Evolutionary conservation across 92 coral and sea anemone genomes (phyloP), one percentile per base, ranked within the genome.

Genomic region (Porites divaricata): DNA sequence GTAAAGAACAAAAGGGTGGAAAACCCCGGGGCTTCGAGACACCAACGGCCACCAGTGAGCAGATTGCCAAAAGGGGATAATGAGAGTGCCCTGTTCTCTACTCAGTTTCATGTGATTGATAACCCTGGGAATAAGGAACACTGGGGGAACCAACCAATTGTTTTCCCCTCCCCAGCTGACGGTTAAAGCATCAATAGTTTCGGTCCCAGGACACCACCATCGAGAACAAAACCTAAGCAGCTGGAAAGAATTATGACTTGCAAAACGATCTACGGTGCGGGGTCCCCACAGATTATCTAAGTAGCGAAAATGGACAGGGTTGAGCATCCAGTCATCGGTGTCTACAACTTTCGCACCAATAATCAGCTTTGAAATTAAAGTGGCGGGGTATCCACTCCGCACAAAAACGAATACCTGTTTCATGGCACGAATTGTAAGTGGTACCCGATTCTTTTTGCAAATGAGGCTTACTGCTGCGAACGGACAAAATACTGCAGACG

Each of bases 101-200:
- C 66, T 56, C 52, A 65, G 35, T 24, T 70, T 77, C 83, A 86
- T 77, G 74, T 86, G 89, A 12, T 9, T 69, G 61, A 82, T 26
- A 35, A 88, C 91, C 67, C 87, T 66, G 65, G 91, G 64, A 69
- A 90, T 61, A 26, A 83, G 74, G 78, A 86, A 80, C 16, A 87
- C 86, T 1, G 89, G 86, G 11, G 95, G 90, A 19, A 88, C 88
- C 63, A 92, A 81, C 88, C 95, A 89, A 77, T 92, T 89, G 86
- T 85, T 85, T 23, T 86, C 93, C 51, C 89, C 89, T 22, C 45
- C 70, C 93, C 93, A 92, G 52, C 75, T 59, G 64, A 79, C 26
- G 56, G 93, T 86, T 62, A 92, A 89, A 63, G 93, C 91, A 86
- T 92, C 93, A 48, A 89, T 89, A 23, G 79, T 58, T 75, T 83